Percentiles rank a stretch among this genome's conserved stretches.
phyloP scores from a whole-genome alignment of 1,140 invertebrate genomes.

The Temnothorax nylanderi region DNA sequence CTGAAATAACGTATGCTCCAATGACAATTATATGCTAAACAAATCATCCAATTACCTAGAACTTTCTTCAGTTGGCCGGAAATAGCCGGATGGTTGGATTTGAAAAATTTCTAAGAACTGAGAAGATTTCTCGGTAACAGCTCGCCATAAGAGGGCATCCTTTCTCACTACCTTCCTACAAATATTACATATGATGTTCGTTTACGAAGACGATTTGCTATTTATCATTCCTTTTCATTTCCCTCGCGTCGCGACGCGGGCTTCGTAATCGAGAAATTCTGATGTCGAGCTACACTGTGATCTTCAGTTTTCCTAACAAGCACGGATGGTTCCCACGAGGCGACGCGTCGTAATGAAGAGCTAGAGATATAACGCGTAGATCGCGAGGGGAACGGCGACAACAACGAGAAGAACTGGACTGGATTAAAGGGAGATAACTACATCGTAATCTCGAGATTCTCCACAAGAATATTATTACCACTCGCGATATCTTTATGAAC shows the following conservation, averaged over 20 bases:
- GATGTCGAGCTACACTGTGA: constrained; percentile 1
- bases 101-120: background rate
- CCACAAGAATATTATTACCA: constrained; percentile 48
- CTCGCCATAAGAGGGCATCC: background rate
- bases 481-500: constrained; percentile 1
- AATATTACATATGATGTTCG: background rate
- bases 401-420: background rate
- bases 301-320: constrained; percentile 41
- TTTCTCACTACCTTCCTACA: background rate
- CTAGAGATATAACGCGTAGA: constrained; percentile 41
- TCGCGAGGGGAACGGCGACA: constrained; percentile 2
- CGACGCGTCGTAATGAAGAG: constrained; percentile 65
- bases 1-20: background rate
- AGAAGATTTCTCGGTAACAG: background rate
- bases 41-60: background rate
- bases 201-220: background rate
- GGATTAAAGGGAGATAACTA: constrained; percentile 71
- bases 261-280: constrained; percentile 51
- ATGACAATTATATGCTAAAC: background rate
- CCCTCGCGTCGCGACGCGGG: background rate
- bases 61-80: background rate
- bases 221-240: background rate
- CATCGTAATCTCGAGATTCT: constrained; percentile 66
- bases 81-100: background rate
- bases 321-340: constrained; percentile 60